These are phyloP conservation scores for Rhopalosiphum padi DNA, from an alignment of 1,140 invertebrate genomes.

Conservation along the genomic window DNA sequence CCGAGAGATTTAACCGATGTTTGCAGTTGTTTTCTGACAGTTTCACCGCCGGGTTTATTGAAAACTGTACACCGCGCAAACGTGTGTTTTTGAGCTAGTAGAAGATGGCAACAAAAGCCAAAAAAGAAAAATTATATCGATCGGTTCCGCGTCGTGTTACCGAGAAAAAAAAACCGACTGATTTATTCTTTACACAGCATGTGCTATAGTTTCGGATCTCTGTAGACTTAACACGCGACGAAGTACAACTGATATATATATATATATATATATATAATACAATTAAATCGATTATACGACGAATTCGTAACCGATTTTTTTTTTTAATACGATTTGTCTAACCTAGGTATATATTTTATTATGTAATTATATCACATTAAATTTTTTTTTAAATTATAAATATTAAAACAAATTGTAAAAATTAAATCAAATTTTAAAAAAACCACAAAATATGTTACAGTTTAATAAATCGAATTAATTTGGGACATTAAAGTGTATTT, in stretches of 20 bases:
- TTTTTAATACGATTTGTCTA: background rate
- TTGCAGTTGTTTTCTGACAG: background rate
- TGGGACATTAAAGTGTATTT: too few relatives aligned
- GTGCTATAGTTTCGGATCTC: background rate
- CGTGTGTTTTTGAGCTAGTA: background rate
- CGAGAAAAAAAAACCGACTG: background rate
- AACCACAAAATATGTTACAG: background rate
- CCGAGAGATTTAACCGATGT: background rate
- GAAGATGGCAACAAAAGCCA: background rate
- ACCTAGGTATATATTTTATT: too few relatives aligned
- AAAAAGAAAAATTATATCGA: background rate
- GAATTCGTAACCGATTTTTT: background rate
- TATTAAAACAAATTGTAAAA: too few relatives aligned
- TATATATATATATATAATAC: background rate
- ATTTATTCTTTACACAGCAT: background rate
- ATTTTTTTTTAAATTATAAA: too few relatives aligned
- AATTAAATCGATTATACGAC: background rate
- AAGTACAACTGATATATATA: background rate
- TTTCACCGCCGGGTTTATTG: background rate
- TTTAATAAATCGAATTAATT: background rate
- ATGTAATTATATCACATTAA: too few relatives aligned
- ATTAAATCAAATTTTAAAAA: too few relatives aligned
- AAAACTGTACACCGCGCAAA: background rate
- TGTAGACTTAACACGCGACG: background rate
- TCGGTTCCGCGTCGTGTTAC: background rate